A percentile compares a stretch with the other conserved stretches of the same genome.
Conservation (phyloP, 30 jellyfish, hydroid and myxozoan species). For the Aurelia aurita complex sp. Pacific region DNA sequence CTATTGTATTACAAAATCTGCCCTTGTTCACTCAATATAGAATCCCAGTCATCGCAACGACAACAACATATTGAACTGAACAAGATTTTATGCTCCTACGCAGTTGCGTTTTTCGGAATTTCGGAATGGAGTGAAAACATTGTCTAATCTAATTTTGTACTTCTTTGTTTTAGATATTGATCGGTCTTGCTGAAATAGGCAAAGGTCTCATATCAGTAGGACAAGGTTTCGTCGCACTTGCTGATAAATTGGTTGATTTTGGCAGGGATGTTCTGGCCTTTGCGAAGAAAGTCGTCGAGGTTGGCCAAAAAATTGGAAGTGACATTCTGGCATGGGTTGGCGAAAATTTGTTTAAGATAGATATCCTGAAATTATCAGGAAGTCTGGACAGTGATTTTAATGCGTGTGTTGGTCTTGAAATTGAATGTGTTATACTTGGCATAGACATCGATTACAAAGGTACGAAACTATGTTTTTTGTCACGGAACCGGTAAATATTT, state of each 20-base stretch:
- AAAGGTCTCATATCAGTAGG: conserved; percentile 63
- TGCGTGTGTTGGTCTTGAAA: conserved; percentile 66
- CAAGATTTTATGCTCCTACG: no score
- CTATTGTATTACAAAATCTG: no score
- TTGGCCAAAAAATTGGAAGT: conserved; percentile 30
- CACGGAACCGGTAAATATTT: no score
- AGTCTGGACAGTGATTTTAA: conserved; percentile 42
- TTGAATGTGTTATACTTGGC: conserved; percentile 60
- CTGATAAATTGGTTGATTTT: conserved; percentile 39
- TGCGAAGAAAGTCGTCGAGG: conserved; percentile 34
- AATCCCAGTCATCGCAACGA: no score
- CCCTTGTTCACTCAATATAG: no score
- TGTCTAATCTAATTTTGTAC: not conserved
- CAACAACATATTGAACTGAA: no score
- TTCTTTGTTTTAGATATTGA: conserved; percentile 39
- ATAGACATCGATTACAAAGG: conserved; percentile 27
- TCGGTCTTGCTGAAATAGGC: conserved; percentile 70
- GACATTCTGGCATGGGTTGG: conserved; percentile 31
- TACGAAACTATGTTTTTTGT: not conserved
- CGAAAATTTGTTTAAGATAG: conserved; percentile 40
- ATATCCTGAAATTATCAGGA: conserved; percentile 36
- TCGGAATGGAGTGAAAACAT: no score
- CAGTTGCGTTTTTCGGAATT: no score
- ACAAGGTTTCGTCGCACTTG: conserved; percentile 47
- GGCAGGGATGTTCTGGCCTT: conserved; percentile 35